Conservation (phyloP, 2,113 vertebrate species). For the Cariama cristata region DNA sequence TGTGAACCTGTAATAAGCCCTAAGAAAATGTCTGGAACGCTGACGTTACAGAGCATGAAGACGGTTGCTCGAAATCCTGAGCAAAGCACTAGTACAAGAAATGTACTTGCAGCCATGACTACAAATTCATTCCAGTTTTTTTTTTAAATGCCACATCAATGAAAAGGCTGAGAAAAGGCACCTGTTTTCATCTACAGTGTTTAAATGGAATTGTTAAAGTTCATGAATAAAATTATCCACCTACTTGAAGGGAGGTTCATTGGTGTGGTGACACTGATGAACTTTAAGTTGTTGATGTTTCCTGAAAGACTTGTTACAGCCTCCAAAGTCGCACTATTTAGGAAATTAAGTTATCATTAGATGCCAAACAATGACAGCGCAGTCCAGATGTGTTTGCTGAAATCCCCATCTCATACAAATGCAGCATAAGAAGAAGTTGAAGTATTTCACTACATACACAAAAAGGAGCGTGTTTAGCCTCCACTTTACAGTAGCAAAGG, state of each 20-base stretch:
- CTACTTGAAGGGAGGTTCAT: constrained; percentile 82
- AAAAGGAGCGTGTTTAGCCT: not conserved
- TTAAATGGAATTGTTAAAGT: not conserved
- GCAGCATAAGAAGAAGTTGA: not conserved
- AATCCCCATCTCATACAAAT: not conserved
- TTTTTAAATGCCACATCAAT: not conserved
- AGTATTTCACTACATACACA: not conserved
- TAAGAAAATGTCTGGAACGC: not conserved
- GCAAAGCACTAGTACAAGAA: not conserved
- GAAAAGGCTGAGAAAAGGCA: not conserved
- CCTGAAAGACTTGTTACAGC: constrained; percentile 84
- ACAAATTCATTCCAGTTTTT: not conserved
- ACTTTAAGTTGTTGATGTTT: constrained; percentile 89
- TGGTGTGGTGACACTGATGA: constrained; percentile 85
- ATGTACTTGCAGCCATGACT: not conserved
- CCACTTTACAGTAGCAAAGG: not conserved
- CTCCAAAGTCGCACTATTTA: constrained; percentile 83
- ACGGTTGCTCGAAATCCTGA: not conserved
- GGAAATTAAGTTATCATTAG: constrained; percentile 32
- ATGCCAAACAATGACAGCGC: not conserved
- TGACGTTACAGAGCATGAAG: not conserved
- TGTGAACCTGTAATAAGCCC: not conserved
- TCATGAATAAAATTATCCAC: constrained; percentile 50
- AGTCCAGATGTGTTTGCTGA: not conserved
- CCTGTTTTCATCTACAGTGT: not conserved